Evolutionary conservation across 2,113 vertebrate genomes (phyloP), one percentile per base, ranked within the genome.

Genomic region (Malurus melanocephalus): DNA sequence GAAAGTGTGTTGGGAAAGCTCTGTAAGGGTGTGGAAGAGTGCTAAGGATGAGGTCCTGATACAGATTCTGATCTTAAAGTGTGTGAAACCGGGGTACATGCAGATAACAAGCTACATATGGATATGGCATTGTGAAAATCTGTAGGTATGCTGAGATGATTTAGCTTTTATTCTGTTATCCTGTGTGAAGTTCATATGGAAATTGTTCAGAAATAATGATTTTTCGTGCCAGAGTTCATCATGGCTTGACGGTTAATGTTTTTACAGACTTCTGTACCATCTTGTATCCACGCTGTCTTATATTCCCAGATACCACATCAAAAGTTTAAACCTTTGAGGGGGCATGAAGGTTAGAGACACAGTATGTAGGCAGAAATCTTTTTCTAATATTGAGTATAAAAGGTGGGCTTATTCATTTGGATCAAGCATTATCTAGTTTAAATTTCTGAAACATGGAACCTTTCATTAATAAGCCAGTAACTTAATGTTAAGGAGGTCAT

Each of bases 401-500:
- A 87, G 16, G 8, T 76, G 28, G 10, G 23, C 66, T 60, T 43
- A 40, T 68, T 86, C 23, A 33, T 89, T 85, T 40, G 59, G 33
- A 72, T 72, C 48, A 80, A 55, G 24, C 28, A 17, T 46, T 59
- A 40, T 32, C 45, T 61, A 53, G 72, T 80, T 88, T 43, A 67
- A 76, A 66, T 89, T 89, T 93, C 69, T 80, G 51, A 81, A 88
- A 79, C 42, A 14, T 51, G 19, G 77, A 68, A 62, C 73, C 30
- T 78, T 94, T 91, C 66, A 72, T 46, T 86, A 92, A 33, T 88
- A 90, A 87, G n/a, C 16, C 32, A 68, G 22, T 77, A 65, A 45
- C 48, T 85, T 89, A 65, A 9, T 67, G 32, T 91, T 79, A 73
- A 93, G 17, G 53, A 73, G 69, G 52, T 76, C 71, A 79, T 91